Conservation (phyloP, 2,797 vertebrate species). For the Mus minutoides region DNA sequence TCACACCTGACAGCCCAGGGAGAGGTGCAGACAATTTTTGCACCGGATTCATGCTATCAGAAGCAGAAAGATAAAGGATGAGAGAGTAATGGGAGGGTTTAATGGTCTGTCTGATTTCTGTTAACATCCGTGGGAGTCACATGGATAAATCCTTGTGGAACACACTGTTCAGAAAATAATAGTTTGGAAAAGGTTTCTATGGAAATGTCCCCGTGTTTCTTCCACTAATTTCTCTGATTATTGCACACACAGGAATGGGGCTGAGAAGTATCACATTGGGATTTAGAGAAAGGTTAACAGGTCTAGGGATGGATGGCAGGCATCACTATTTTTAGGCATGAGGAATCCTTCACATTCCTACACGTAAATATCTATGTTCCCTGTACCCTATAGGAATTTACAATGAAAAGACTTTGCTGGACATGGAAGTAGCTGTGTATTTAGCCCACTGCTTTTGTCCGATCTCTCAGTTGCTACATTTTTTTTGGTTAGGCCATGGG, state of each 20-base stretch:
- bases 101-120: constrained; percentile 71
- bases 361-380: neutral
- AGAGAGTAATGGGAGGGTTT: constrained; percentile 28
- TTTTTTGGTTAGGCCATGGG: neutral
- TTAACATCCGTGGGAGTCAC: constrained; percentile 72
- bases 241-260: constrained; percentile 55
- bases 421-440: neutral
- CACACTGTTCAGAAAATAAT: constrained; percentile 71
- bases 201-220: constrained; percentile 74
- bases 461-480: neutral
- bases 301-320: constrained; percentile 51
- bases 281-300: constrained; percentile 58
- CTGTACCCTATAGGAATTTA: neutral
- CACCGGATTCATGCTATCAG: constrained; percentile 56
- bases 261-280: constrained; percentile 53
- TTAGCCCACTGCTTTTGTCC: neutral
- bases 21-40: constrained; percentile 35
- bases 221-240: constrained; percentile 79
- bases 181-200: constrained; percentile 73
- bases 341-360: neutral
- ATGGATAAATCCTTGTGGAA: constrained; percentile 33
- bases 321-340: constrained; percentile 37
- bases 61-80: neutral
- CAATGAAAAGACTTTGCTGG: neutral
- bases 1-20: neutral